These are phyloP conservation scores for Saturnia japonica DNA, from an alignment of 2,888 invertebrate species.

Conservation along the genomic window DNA sequence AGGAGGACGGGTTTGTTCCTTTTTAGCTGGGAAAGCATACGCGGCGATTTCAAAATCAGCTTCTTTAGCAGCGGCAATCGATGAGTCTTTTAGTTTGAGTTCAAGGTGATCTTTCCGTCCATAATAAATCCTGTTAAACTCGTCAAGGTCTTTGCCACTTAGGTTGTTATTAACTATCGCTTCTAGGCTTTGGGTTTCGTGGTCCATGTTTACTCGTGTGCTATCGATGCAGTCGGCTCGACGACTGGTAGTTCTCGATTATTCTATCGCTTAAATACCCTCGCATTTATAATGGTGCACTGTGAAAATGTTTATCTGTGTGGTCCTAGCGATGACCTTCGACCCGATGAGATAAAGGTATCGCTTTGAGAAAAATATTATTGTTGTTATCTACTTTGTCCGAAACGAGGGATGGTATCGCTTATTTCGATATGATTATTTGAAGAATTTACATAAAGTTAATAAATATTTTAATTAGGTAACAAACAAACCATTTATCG, in stretches of 20 bases:
- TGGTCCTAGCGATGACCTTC: conserved; percentile 66
- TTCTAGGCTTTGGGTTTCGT: conserved; percentile 73
- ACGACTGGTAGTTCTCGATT: conserved; percentile 46
- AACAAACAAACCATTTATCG: background rate
- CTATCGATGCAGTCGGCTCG: conserved; percentile 33
- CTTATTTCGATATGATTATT: conserved; percentile 6
- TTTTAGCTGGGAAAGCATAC: conserved; percentile 72
- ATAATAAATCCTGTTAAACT: conserved; percentile 74
- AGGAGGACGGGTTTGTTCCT: conserved; percentile 83
- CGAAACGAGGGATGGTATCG: conserved; percentile 33
- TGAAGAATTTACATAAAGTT: background rate
- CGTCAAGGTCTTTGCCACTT: conserved; percentile 66
- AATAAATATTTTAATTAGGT: no score
- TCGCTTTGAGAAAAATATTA: conserved; percentile 60
- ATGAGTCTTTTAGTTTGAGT: conserved; percentile 69
- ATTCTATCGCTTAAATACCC: conserved; percentile 57
- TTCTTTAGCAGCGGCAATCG: conserved; percentile 79
- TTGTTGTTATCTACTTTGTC: conserved; percentile 50
- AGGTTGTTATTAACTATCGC: conserved; percentile 70
- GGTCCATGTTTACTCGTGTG: conserved; percentile 58
- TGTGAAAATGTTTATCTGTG: conserved; percentile 49
- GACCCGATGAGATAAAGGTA: conserved; percentile 59
- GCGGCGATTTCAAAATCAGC: conserved; percentile 79
- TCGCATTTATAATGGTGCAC: conserved; percentile 44
- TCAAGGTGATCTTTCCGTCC: conserved; percentile 67